Base-by-base conservation (phyloP, 2,888 invertebrate species). In the Acleris cristana region DNA sequence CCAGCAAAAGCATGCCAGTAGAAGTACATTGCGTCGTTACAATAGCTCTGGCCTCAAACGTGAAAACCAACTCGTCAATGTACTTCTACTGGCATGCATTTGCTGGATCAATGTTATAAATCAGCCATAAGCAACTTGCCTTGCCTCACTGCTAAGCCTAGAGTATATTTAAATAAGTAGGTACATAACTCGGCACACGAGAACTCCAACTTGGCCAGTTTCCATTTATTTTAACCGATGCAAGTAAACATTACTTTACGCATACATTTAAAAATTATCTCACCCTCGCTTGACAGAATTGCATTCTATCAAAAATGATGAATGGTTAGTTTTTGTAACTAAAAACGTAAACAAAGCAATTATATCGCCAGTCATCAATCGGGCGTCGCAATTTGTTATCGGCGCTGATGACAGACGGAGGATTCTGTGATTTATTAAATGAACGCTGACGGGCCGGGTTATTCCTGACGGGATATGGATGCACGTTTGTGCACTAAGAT, bases 281-380 rank as follows among this genome's bases (percentile, higher is more conserved):
- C 26, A 1, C 34, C 10, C 34, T 34, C 34, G 34, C 34, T 34
- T 34, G 34, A 10, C 34, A 34, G 34, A 34, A 34, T 34, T 51
- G 55, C 60, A 51, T 19, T 49, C 30, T 34, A 48, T 40, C 59
- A 48, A 30, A 30, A 8, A 40, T 60, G 60, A 65, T 44, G 49
- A 49, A 55, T 21, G 60, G 26, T 21, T 55, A 55, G 54, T 60
- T 60, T 51, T 48, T 58, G 57, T 54, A 55, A 65, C 59, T 60
- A 65, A 60, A 65, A 65, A 65, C 55, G 65, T 60, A 65, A 65
- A 65, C 65, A 65, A 65, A 65, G 65, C 65, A 60, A 65, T 65
- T 60, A 60, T 60, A 62, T 65, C 55, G 40, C 56, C 16, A 21
- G 65, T 65, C 55, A 60, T 65, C 65, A 60, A 55, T 65, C 49